These are phyloP conservation scores for Chorisops tibialis DNA, from an alignment of 2,888 invertebrate species.

Conservation along the genomic window DNA sequence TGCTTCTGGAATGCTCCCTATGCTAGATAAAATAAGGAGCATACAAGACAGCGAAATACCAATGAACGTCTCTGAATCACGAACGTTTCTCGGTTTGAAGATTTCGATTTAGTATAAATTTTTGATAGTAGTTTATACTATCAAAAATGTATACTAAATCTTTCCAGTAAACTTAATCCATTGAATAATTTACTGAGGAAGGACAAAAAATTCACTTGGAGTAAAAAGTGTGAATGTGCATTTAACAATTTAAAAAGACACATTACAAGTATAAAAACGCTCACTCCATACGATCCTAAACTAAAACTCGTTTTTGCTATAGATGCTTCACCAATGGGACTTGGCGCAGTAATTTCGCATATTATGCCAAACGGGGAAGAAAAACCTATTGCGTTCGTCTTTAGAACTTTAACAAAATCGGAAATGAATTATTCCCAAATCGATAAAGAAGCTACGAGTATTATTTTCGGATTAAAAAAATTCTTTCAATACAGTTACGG, in stretches of 20 bases:
- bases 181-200: not conserved
- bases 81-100: not conserved
- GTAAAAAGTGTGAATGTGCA: constrained; percentile 22
- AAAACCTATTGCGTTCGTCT: constrained; percentile 43
- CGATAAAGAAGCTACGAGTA: constrained; percentile 40
- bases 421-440: constrained; percentile 39
- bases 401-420: constrained; percentile 37
- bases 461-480: constrained; percentile 42
- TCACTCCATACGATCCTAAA: constrained; percentile 36
- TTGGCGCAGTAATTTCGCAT: constrained; percentile 42
- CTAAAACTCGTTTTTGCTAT: constrained; percentile 35
- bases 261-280: constrained; percentile 28
- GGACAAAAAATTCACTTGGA: not conserved
- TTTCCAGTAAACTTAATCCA: not conserved
- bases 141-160: not conserved
- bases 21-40: not conserved
- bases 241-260: constrained; percentile 34
- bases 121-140: too few species aligned
- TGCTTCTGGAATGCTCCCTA: not conserved
- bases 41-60: not conserved
- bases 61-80: not conserved
- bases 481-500: constrained; percentile 47
- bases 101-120: too few species aligned
- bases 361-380: constrained; percentile 41
- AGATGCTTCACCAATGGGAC: constrained; percentile 36